phyloP scores from a whole-genome alignment of 1,140 invertebrate species.

The Heliothis virescens region DNA sequence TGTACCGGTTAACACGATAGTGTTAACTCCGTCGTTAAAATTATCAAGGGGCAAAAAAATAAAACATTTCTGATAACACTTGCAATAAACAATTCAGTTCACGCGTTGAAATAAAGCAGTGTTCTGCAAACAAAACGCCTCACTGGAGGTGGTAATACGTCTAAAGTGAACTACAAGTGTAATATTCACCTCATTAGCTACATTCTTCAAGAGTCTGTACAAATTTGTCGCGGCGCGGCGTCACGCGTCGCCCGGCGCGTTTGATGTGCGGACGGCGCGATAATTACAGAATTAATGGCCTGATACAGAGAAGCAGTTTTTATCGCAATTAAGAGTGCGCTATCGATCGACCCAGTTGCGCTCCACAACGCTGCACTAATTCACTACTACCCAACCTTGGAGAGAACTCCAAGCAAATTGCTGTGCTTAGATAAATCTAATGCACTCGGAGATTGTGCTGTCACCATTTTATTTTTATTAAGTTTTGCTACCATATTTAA shows the following conservation, averaged over 20 bases:
- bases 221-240: constrained; percentile 62
- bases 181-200: constrained; percentile 50
- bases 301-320: constrained; percentile 72
- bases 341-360: constrained; percentile 70
- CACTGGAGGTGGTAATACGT: constrained; percentile 16
- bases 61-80: constrained; percentile 29
- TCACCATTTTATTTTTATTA: neutral
- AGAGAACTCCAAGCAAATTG: constrained; percentile 50
- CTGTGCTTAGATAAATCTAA: constrained; percentile 51
- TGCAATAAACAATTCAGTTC: constrained; percentile 18
- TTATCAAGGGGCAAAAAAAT: constrained; percentile 37
- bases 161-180: neutral
- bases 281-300: constrained; percentile 78
- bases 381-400: constrained; percentile 73
- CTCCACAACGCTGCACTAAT: constrained; percentile 62
- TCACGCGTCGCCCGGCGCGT: constrained; percentile 63
- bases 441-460: neutral
- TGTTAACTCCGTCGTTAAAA: constrained; percentile 26
- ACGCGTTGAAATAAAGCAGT: constrained; percentile 18
- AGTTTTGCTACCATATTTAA: too few species aligned
- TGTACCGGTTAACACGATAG: constrained; percentile 2
- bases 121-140: constrained; percentile 4
- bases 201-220: constrained; percentile 57
- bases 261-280: constrained; percentile 70
- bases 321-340: constrained; percentile 74